A percentile compares a stretch with the other conserved stretches of the same genome.
Evolutionary conservation across 2,888 invertebrate species (phyloP).

Genomic region (Chironomus tentans): DNA sequence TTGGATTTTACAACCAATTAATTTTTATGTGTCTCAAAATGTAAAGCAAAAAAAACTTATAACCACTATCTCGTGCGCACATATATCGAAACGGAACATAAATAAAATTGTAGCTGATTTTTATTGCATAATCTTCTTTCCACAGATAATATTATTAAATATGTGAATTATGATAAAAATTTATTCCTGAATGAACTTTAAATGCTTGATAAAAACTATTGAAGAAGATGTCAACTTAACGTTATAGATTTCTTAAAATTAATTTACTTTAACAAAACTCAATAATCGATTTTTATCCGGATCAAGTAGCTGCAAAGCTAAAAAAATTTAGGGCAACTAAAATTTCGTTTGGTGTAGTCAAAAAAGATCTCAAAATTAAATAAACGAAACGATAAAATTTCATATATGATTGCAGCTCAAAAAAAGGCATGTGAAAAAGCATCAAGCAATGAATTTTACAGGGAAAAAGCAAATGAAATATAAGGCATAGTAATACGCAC

Average conservation of each 20-base stretch:
- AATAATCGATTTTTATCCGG: no score
- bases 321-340: no score
- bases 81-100: background rate
- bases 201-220: no score
- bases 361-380: no score
- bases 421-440: background rate
- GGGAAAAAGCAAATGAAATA: background rate
- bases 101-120: background rate
- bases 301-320: no score
- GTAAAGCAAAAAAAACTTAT: slow-evolving; percentile 15
- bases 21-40: slow-evolving; percentile 24
- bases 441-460: background rate
- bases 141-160: background rate
- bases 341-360: no score
- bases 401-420: background rate
- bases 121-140: background rate
- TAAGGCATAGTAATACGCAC: background rate
- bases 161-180: no score
- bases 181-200: no score
- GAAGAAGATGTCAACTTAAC: no score
- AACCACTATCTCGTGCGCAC: background rate
- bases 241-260: no score
- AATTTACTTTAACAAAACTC: no score
- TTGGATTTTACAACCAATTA: slow-evolving; percentile 24
- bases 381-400: no score